These are phyloP conservation scores for Bufotes viridis DNA, from an alignment of 2,797 vertebrate genomes.

Conservation along the genomic window DNA sequence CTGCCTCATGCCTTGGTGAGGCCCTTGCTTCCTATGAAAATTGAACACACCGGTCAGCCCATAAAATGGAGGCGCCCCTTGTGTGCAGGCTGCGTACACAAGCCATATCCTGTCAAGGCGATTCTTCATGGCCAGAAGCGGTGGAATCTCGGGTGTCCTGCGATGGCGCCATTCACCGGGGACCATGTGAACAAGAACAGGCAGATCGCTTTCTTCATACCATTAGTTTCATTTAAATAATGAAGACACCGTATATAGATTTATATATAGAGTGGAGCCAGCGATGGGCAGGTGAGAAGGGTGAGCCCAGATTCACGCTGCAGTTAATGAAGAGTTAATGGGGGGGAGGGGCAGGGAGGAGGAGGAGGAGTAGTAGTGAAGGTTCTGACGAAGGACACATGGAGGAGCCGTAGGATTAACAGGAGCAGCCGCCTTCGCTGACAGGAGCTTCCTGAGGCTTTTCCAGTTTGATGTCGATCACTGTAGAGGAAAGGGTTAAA, in stretches of 20 bases:
- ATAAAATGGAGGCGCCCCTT: background rate
- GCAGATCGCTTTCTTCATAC: constrained; percentile 1
- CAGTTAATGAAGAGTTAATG: constrained; percentile 76
- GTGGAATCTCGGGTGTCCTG: background rate
- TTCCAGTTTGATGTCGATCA: constrained; percentile 98
- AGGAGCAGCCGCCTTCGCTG: constrained; percentile 94
- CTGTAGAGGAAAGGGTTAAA: constrained; percentile 83
- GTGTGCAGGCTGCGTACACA: background rate
- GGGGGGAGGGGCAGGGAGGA: constrained; percentile 53
- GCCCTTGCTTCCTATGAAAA: no score
- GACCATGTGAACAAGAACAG: constrained; percentile 34
- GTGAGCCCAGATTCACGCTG: constrained; percentile 81
- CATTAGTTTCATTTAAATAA: constrained; percentile 63
- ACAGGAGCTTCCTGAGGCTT: constrained; percentile 91
- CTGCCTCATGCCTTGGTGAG: background rate
- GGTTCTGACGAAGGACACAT: constrained; percentile 68
- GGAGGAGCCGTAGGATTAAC: constrained; percentile 78
- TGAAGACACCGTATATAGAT: constrained; percentile 74
- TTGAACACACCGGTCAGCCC: background rate
- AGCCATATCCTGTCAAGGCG: background rate
- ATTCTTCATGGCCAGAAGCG: background rate
- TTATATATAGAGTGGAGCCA: constrained; percentile 76
- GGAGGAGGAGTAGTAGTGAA: constrained; percentile 70
- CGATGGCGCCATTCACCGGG: background rate
- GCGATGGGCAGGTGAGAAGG: constrained; percentile 65